Percentiles rank a stretch among this genome's conserved stretches.
These are phyloP conservation scores for Spicauda simplicius DNA, from an alignment of 2,888 invertebrate genomes.

Conservation along the genomic window DNA sequence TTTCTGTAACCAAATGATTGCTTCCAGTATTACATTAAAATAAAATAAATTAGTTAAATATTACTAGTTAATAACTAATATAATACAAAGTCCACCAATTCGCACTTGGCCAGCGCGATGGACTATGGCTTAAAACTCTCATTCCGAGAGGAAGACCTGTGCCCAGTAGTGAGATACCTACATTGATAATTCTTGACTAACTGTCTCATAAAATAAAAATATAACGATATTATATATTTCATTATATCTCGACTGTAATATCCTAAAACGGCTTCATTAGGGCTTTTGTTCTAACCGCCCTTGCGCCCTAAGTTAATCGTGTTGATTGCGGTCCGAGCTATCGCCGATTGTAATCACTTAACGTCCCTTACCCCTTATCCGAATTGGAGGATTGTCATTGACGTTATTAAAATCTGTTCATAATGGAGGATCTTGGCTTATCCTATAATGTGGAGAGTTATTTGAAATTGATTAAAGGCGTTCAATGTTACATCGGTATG, in stretches of 20 bases:
- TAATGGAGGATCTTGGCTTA: constrained; percentile 13
- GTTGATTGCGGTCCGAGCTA: constrained; percentile 70
- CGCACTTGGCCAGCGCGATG: too few species aligned
- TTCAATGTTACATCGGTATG: too few species aligned
- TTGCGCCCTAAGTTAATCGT: constrained; percentile 70
- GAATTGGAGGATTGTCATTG: constrained; percentile 32
- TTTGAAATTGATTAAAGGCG: not conserved
- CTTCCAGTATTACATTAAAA: too few species aligned
- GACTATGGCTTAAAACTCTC: too few species aligned
- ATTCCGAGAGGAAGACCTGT: too few species aligned
- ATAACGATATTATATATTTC: not conserved
- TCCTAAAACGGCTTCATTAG: constrained; percentile 24
- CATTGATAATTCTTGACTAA: not conserved
- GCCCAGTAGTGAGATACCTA: not conserved
- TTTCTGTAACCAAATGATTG: too few species aligned
- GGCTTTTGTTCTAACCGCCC: constrained; percentile 16
- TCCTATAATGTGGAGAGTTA: not conserved
- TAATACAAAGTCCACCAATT: too few species aligned
- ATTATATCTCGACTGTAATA: not conserved
- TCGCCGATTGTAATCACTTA: constrained; percentile 76
- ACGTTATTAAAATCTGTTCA: constrained; percentile 33
- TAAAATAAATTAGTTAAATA: too few species aligned
- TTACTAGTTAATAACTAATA: too few species aligned
- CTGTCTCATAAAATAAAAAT: not conserved
- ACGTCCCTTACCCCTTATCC: constrained; percentile 45